phyloP scores from a whole-genome alignment of 2,888 invertebrate species.

The Cylindroiulus punctatus region DNA sequence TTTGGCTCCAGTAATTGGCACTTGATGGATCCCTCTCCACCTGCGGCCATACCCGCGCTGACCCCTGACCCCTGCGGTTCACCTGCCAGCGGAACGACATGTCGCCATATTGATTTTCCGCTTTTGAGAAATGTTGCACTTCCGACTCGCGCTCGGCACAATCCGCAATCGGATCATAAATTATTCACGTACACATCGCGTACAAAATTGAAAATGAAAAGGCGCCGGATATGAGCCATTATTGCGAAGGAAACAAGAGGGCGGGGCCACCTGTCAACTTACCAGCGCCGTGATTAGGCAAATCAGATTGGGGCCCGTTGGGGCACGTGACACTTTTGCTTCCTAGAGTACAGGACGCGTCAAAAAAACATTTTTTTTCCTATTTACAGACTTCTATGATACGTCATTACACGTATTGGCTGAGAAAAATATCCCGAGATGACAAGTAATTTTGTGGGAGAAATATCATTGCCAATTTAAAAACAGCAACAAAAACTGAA shows the following conservation, averaged over 20 bases:
- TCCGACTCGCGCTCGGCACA: background rate
- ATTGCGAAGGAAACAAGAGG: background rate
- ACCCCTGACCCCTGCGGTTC: background rate
- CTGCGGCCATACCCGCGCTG: background rate
- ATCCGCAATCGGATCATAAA: conserved; percentile 26
- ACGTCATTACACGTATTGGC: no score
- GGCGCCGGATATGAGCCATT: background rate
- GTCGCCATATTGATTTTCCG: conserved; percentile 3
- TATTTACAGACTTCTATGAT: no score
- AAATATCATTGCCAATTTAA: no score
- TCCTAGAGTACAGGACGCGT: no score
- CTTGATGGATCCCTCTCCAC: background rate
- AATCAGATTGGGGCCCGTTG: background rate
- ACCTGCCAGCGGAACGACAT: background rate
- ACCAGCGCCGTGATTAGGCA: background rate
- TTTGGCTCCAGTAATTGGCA: background rate
- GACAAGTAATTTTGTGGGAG: no score
- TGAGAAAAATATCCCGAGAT: no score
- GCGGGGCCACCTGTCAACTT: background rate
- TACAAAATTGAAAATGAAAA: background rate
- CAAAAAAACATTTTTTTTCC: no score
- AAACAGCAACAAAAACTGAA: no score
- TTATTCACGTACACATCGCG: background rate
- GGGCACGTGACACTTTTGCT: background rate
- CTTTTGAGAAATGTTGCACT: background rate